Evolutionary conservation across 2,797 vertebrate genomes (phyloP), one percentile per base, ranked within the genome.

Genomic region (Lindbergichthys nudifrons): DNA sequence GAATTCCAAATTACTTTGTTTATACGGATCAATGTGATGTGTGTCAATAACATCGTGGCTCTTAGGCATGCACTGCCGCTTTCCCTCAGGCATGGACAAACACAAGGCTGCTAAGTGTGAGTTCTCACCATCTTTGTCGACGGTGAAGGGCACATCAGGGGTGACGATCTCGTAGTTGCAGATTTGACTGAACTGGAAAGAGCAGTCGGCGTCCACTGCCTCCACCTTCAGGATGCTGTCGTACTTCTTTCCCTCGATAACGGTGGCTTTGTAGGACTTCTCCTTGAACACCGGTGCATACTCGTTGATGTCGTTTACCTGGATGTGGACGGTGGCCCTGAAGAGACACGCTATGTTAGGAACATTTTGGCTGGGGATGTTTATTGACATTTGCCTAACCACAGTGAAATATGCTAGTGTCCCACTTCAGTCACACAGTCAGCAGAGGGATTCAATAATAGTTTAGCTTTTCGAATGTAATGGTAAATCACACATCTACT

Each of bases 151-250:
- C 62, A 98, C 96, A 0, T 98, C 97, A 0, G 98, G 97, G 1
- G 97, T 99, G 69, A 99, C 93, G 0, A 99, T 97, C 85, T 99
- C 97, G 0, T 99, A 99, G 93, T 87, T 98, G 95, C 98, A 99
- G 75, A 99, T 98, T 91, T 99, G 98, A 94, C 98, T 99, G 92
- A 98, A 99, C 94, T 99, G 98, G 18, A 98, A 98, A 0, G 98
- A 99, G 79, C 98, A 99, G 92, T 99, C 98, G 0, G 98, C 97
- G 6, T 99, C 98, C 86, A 98, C 95, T 0, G 98, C 98, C 72
- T 99, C 97, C 91, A 99, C 97, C 72, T 93, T 93, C 85, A 99
- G 82, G 87, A 99, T 95, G 92, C 88, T 98, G 94, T 96, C 96
- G 0, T 95, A 95, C 53, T 94, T 95, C 91, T 94, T 96, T 8